These are phyloP conservation scores for Hyposmocoma kahamanoa DNA, from an alignment of 1,140 invertebrate species.

Conservation along the genomic window DNA sequence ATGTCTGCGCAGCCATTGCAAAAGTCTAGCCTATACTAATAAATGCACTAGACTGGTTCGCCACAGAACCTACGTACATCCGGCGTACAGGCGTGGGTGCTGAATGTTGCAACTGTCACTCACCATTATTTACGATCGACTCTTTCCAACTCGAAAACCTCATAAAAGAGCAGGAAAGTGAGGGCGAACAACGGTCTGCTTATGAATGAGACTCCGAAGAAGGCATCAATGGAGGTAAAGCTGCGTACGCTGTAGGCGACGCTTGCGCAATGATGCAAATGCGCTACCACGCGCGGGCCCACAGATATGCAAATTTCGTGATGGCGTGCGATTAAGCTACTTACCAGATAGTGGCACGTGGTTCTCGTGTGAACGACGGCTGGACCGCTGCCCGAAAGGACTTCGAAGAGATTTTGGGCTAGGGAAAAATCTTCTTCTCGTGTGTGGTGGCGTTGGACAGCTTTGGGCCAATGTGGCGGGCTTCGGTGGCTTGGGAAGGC, in stretches of 20 bases:
- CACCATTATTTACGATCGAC: conserved; percentile 48
- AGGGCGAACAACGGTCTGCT: conserved; percentile 18
- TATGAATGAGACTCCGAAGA: conserved; percentile 40
- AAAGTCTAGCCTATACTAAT: conserved; percentile 54
- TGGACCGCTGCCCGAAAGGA: conserved; percentile 76
- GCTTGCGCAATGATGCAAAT: conserved; percentile 52
- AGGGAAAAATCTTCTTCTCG: conserved; percentile 85
- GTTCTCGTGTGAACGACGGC: conserved; percentile 65
- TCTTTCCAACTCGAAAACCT: conserved; percentile 14
- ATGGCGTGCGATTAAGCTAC: conserved; percentile 40
- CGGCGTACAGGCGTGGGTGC: conserved; percentile 56
- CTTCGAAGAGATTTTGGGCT: conserved; percentile 84
- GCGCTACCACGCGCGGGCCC: conserved; percentile 47
- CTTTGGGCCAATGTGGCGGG: conserved; percentile 74
- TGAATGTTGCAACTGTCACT: conserved; percentile 53
- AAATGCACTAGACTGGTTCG: conserved; percentile 57
- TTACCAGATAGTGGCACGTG: conserved; percentile 80
- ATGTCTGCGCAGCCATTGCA: conserved; percentile 64
- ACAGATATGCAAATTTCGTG: conserved; percentile 46
- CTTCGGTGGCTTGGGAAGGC: conserved; percentile 63
- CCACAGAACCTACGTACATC: conserved; percentile 68
- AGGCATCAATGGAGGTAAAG: conserved; percentile 38
- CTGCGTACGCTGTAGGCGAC: conserved; percentile 19
- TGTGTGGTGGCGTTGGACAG: conserved; percentile 86
- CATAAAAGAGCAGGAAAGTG: conserved; percentile 33